A percentile compares a stretch with the other conserved stretches of the same genome.
phyloP scores from a whole-genome alignment of 2,888 invertebrate genomes.

The Tineola bisselliella region DNA sequence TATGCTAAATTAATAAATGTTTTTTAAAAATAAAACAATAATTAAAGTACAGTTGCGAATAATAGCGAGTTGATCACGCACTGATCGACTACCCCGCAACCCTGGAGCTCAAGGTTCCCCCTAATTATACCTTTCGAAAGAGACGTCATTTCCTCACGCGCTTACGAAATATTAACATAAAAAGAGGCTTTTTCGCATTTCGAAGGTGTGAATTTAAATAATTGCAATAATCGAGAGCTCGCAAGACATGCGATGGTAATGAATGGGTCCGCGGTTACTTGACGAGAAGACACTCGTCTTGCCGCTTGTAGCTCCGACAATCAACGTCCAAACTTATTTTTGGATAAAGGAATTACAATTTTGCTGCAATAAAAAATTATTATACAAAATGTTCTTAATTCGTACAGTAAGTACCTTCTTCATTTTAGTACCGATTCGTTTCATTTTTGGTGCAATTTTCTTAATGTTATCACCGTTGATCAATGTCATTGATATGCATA shows the following conservation, averaged over 20 bases:
- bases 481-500: constrained; percentile 5
- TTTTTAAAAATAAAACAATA: background rate
- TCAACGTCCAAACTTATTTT: constrained; percentile 15
- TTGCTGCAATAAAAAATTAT: constrained; percentile 6
- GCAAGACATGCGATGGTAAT: constrained; percentile 62
- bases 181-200: constrained; percentile 59
- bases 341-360: background rate
- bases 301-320: background rate
- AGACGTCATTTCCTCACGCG: constrained; percentile 61
- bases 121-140: constrained; percentile 67
- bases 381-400: constrained; percentile 7
- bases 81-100: constrained; percentile 24
- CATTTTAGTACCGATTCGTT: background rate
- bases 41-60: background rate
- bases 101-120: constrained; percentile 54
- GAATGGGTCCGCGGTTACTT: constrained; percentile 35
- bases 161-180: constrained; percentile 64
- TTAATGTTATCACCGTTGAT: constrained; percentile 1
- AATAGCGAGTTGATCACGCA: background rate
- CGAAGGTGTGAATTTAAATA: constrained; percentile 69
- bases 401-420: background rate
- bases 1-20: no score
- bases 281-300: constrained; percentile 11
- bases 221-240: constrained; percentile 61
- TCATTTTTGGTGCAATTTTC: background rate